Conservation (phyloP, 2,113 vertebrate genomes). For the Nicator chloris region DNA sequence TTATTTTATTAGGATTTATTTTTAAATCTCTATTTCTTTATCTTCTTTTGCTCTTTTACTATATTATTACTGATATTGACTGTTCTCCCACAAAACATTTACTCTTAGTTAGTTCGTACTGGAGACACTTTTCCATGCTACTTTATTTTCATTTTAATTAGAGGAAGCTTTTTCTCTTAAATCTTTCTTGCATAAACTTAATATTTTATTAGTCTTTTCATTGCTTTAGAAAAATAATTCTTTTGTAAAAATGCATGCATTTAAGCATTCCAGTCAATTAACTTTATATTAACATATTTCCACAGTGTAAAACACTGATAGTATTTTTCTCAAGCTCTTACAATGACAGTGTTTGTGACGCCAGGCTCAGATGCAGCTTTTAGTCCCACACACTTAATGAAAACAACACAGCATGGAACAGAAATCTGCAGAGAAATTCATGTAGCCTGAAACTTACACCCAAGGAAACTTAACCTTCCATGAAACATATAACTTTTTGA, state of each 20-base stretch:
- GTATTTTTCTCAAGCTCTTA: not conserved
- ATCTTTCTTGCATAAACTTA: not conserved
- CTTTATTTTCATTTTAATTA: not conserved
- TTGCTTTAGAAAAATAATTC: not conserved
- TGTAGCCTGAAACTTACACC: not conserved
- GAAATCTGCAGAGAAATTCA: not conserved
- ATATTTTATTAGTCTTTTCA: not conserved
- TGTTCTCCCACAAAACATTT: not conserved
- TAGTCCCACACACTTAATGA: not conserved
- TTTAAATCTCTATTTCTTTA: not conserved
- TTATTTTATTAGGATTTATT: not conserved
- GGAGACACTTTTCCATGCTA: not conserved
- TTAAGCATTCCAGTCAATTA: not conserved
- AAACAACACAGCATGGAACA: not conserved
- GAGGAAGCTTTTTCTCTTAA: not conserved
- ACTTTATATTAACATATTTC: not conserved
- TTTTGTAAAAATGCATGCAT: not conserved
- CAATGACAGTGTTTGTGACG: not conserved
- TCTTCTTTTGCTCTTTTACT: not conserved
- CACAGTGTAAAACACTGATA: not conserved
- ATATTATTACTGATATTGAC: not conserved
- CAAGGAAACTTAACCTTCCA: not conserved
- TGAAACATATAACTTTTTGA: not conserved
- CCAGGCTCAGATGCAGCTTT: not conserved
- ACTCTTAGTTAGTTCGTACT: not conserved